phyloP scores from a whole-genome alignment of 2,888 invertebrate species.

The Urechis unicinctus region DNA sequence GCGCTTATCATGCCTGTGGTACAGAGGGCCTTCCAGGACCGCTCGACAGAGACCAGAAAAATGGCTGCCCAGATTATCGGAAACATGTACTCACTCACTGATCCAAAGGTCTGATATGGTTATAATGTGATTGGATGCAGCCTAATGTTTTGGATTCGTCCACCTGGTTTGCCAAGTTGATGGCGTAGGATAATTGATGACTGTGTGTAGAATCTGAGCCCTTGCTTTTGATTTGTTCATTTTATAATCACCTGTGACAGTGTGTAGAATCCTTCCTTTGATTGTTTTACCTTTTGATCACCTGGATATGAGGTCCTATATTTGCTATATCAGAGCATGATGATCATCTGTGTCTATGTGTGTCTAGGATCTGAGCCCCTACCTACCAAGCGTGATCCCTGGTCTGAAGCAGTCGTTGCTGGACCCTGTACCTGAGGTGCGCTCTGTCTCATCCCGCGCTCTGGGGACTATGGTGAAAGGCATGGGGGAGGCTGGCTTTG shows the following conservation, averaged over 20 bases:
- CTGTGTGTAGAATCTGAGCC: neutral
- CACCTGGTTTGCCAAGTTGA: too few relatives aligned
- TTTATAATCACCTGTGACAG: neutral
- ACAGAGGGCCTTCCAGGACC: conserved; percentile 92
- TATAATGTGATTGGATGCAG: too few relatives aligned
- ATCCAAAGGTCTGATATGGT: conserved; percentile 80
- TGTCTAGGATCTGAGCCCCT: conserved; percentile 77
- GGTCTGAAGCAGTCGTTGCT: conserved; percentile 90
- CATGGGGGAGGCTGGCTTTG: conserved; percentile 93
- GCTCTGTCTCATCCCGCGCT: conserved; percentile 91
- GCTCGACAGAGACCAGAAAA: conserved; percentile 95
- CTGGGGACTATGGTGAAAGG: conserved; percentile 96
- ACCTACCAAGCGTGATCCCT: conserved; percentile 91
- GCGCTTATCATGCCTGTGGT: conserved; percentile 99
- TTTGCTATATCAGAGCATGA: too few relatives aligned
- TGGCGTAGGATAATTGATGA: too few relatives aligned
- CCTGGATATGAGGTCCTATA: too few relatives aligned
- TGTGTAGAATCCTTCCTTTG: neutral
- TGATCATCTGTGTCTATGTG: too few relatives aligned
- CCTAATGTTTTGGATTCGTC: too few relatives aligned
- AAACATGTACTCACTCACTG: conserved; percentile 98
- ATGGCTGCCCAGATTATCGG: conserved; percentile 99
- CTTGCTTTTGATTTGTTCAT: neutral
- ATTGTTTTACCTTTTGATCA: neutral
- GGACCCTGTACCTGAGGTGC: conserved; percentile 96